Percentiles rank a stretch among this genome's conserved stretches.
phyloP scores from a whole-genome alignment of 92 coral and sea anemone genomes.

The Heliopora coerulea region DNA sequence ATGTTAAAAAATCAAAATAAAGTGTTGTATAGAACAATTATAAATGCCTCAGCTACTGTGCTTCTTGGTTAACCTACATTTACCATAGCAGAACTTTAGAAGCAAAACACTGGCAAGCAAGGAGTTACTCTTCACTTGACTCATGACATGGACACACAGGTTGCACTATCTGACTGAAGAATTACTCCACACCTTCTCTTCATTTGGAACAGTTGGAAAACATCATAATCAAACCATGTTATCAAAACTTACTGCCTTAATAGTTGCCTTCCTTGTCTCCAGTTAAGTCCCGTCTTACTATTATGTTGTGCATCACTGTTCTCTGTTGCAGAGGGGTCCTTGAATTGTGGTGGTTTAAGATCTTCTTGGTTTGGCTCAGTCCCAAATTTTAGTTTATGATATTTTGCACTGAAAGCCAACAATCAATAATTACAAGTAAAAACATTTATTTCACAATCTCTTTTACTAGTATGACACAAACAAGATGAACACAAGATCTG shows the following conservation, averaged over 20 bases:
- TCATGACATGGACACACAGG: neutral
- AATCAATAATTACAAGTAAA: neutral
- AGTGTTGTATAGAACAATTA: too few species aligned
- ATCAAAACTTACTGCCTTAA: constrained; percentile 82
- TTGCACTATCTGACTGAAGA: neutral
- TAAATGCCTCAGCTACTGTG: too few species aligned
- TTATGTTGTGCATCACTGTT: constrained; percentile 63
- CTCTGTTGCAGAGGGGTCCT: constrained; percentile 53
- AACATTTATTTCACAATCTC: neutral
- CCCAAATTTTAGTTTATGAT: constrained; percentile 94
- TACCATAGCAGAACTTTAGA: too few species aligned
- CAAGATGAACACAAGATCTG: neutral
- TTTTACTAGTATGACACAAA: neutral
- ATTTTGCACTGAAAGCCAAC: constrained; percentile 73
- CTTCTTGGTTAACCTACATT: too few species aligned
- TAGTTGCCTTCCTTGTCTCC: constrained; percentile 94
- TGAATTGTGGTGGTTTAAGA: constrained; percentile 65
- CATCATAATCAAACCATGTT: too few species aligned
- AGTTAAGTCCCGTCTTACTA: constrained; percentile 78
- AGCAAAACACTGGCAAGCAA: too few species aligned
- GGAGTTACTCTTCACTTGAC: too few species aligned
- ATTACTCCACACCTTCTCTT: neutral
- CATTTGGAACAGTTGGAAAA: neutral
- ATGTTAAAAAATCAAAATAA: too few species aligned
- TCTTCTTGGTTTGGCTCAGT: constrained; percentile 86